phyloP scores from a whole-genome alignment of 2,113 vertebrate species.

The Halichoerus grypus region DNA sequence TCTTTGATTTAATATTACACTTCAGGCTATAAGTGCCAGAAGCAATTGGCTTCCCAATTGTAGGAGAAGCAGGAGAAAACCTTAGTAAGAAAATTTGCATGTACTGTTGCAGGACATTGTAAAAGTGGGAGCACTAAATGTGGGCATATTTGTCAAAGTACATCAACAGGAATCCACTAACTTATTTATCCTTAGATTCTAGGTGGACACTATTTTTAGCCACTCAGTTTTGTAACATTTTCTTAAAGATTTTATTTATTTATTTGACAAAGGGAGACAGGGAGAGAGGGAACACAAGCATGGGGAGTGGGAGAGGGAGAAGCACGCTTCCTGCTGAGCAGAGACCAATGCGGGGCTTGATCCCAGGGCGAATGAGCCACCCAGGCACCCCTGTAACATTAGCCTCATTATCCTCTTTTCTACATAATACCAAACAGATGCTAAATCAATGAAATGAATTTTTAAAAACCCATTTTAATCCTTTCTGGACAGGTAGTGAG shows the following conservation, averaged over 20 bases:
- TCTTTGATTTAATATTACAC: slow-evolving; percentile 29
- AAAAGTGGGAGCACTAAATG: neutral
- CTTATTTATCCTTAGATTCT: slow-evolving; percentile 9
- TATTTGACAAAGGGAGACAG: too few relatives aligned
- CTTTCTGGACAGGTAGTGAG: neutral
- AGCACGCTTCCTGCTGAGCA: too few relatives aligned
- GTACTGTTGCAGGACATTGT: neutral
- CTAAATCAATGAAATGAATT: slow-evolving; percentile 15
- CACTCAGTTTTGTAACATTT: neutral
- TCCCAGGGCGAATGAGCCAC: too few relatives aligned
- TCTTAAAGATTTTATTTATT: too few relatives aligned
- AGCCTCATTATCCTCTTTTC: neutral
- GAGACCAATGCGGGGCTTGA: too few relatives aligned
- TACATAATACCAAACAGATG: slow-evolving; percentile 42
- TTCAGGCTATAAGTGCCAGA: neutral
- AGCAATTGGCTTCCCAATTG: neutral
- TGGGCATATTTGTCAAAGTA: neutral
- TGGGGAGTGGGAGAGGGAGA: too few relatives aligned
- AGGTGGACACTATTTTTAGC: neutral
- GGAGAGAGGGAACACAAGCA: too few relatives aligned
- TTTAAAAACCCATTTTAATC: neutral
- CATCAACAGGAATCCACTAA: neutral
- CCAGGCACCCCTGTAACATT: neutral
- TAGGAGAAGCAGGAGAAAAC: neutral
- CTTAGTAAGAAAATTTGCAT: neutral